These are phyloP conservation scores for Equus quagga DNA, from an alignment of 2,113 vertebrate genomes.

Conservation along the genomic window DNA sequence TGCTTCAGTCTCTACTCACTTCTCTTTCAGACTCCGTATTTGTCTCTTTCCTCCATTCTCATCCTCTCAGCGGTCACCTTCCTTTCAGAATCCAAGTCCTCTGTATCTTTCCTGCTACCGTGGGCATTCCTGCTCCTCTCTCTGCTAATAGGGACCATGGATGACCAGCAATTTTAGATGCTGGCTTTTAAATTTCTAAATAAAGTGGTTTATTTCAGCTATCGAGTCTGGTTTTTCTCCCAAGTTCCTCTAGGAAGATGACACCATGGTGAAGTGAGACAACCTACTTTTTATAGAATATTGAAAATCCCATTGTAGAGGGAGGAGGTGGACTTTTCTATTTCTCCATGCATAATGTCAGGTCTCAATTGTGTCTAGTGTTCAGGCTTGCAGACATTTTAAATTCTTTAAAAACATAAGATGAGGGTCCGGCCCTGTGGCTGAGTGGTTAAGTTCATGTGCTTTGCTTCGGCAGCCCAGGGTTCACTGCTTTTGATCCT, in stretches of 20 bases:
- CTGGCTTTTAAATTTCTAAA: conserved; percentile 66
- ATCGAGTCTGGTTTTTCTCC: conserved; percentile 20
- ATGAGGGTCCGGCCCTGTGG: neutral
- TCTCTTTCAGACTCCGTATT: conserved; percentile 40
- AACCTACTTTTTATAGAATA: conserved; percentile 45
- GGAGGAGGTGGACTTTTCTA: neutral
- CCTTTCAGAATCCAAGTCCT: neutral
- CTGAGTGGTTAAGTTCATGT: too few species aligned
- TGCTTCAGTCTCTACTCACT: conserved; percentile 54
- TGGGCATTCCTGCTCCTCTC: neutral
- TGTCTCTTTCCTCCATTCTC: neutral
- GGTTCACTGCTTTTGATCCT: too few species aligned
- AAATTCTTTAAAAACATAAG: neutral
- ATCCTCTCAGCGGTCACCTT: neutral
- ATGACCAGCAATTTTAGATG: conserved; percentile 50
- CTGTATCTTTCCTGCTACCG: neutral
- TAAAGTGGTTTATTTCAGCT: conserved; percentile 45
- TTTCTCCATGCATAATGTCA: conserved; percentile 20
- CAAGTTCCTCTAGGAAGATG: conserved; percentile 66
- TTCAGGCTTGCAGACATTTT: neutral
- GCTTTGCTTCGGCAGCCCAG: too few species aligned
- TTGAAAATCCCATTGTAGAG: conserved; percentile 42
- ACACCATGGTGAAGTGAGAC: conserved; percentile 58
- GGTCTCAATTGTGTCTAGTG: neutral
- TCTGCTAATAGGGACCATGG: conserved; percentile 16